These are phyloP conservation scores for Drosophila gaucha DNA, from an alignment of 2,888 invertebrate species.

Conservation along the genomic window DNA sequence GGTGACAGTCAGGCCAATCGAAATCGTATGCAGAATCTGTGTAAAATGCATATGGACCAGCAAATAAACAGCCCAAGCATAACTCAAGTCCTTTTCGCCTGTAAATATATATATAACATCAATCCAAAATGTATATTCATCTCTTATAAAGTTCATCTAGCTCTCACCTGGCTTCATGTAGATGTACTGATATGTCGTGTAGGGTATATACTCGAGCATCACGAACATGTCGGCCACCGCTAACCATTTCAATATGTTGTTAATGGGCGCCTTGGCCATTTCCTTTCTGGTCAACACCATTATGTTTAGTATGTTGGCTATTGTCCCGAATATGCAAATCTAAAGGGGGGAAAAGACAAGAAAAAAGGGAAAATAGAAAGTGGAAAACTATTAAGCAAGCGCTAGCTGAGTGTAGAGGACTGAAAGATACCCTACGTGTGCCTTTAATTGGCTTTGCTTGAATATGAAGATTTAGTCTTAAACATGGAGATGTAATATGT, in stretches of 20 bases:
- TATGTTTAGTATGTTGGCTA: slow-evolving; percentile 94
- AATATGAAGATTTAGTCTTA: too few relatives aligned
- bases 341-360: slow-evolving; percentile 61
- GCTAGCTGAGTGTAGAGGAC: too few relatives aligned
- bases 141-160: too few relatives aligned
- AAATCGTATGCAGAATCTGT: slow-evolving; percentile 94
- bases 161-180: slow-evolving; percentile 87
- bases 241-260: slow-evolving; percentile 92
- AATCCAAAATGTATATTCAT: not conserved
- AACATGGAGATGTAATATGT: too few relatives aligned
- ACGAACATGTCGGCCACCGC: slow-evolving; percentile 96
- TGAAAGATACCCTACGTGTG: not conserved
- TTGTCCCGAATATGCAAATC: slow-evolving; percentile 94
- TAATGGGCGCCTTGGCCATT: slow-evolving; percentile 93
- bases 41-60: slow-evolving; percentile 95
- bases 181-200: slow-evolving; percentile 89
- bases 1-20: slow-evolving; percentile 96
- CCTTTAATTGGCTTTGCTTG: not conserved
- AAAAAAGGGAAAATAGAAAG: not conserved
- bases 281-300: slow-evolving; percentile 93
- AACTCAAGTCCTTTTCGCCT: slow-evolving; percentile 95
- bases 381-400: not conserved
- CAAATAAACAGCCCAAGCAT: slow-evolving; percentile 92
- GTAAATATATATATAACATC: slow-evolving; percentile 72
- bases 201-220: slow-evolving; percentile 94